Percentiles rank a stretch among this genome's conserved stretches.
These are phyloP conservation scores for Melierax canorus DNA, from an alignment of 2,113 vertebrate species.

Conservation along the genomic window DNA sequence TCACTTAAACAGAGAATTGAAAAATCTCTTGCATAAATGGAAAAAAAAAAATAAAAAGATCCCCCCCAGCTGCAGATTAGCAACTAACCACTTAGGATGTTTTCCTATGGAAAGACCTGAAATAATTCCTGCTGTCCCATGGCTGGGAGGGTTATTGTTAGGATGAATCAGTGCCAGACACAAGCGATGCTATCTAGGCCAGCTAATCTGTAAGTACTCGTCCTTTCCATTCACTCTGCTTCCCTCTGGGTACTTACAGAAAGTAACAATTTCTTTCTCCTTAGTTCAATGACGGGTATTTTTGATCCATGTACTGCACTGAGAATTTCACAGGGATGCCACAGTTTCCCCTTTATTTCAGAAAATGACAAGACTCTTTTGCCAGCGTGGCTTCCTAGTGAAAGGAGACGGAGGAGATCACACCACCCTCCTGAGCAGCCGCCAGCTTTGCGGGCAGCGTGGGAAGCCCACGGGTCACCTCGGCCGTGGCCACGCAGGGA, in stretches of 20 bases:
- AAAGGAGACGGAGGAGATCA: background rate
- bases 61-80: background rate
- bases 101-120: background rate
- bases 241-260: background rate
- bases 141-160: background rate
- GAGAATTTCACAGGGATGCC: background rate
- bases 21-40: background rate
- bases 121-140: background rate
- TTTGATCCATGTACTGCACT: background rate
- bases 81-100: background rate
- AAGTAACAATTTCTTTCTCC: background rate
- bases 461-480: background rate
- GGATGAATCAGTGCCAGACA: fast-evolving
- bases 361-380: background rate
- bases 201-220: background rate
- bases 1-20: background rate
- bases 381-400: background rate
- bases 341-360: background rate
- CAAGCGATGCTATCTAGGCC: background rate
- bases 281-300: background rate
- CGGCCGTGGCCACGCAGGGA: fast-evolving
- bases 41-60: background rate
- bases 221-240: background rate
- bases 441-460: fast-evolving
- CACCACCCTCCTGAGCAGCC: background rate